These are phyloP conservation scores for Clytia hemisphaerica DNA, from an alignment of 30 jellyfish, hydroid and myxozoan genomes.

Conservation along the genomic window DNA sequence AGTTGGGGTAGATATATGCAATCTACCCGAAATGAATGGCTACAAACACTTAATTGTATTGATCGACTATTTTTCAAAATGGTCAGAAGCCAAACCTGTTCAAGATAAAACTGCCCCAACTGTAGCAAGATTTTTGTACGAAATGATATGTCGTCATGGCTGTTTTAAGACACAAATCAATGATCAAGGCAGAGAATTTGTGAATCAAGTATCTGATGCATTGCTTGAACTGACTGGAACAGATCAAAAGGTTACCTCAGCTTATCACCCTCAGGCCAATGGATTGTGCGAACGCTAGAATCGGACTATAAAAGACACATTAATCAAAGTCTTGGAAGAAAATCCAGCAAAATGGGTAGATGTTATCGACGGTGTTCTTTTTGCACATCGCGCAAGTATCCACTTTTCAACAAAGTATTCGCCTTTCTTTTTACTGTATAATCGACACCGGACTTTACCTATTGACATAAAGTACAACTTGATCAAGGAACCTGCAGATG, in stretches of 20 bases:
- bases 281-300: constrained; percentile 29
- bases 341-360: constrained; percentile 4
- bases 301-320: constrained; percentile 1
- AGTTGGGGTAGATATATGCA: constrained; percentile 24
- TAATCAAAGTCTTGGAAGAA: neutral
- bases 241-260: constrained; percentile 34
- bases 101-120: constrained; percentile 27
- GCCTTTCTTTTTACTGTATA: constrained; percentile 6
- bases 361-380: constrained; percentile 1
- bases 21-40: constrained; percentile 35
- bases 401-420: constrained; percentile 1
- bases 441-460: constrained; percentile 9
- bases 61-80: constrained; percentile 48
- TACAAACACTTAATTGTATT: constrained; percentile 24
- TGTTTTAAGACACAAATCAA: constrained; percentile 32
- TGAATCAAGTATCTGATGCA: constrained; percentile 22
- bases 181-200: constrained; percentile 56
- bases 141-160: constrained; percentile 41
- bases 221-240: constrained; percentile 6
- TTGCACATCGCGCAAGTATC: constrained; percentile 5
- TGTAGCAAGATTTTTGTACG: constrained; percentile 41
- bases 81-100: constrained; percentile 52
- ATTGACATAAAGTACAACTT: too few species aligned
- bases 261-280: constrained; percentile 55
- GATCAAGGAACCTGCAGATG: too few species aligned